phyloP scores from a whole-genome alignment of 2,113 vertebrate species.

The Clarias magur region DNA sequence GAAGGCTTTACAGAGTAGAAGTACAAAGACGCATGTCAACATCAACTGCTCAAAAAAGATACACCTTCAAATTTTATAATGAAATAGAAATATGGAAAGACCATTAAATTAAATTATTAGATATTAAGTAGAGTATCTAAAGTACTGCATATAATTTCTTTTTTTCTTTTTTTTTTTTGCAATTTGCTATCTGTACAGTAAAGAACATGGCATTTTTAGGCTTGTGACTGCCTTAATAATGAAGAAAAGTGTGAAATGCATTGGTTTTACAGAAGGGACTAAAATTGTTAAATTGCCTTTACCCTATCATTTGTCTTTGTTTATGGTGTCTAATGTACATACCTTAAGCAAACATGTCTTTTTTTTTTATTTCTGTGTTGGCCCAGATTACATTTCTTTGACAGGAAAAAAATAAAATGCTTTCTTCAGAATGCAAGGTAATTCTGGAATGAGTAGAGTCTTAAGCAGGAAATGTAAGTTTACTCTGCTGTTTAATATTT shows the following conservation, averaged over 20 bases:
- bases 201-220: neutral
- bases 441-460: neutral
- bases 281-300: conserved; percentile 6
- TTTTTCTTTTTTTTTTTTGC: neutral
- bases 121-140: neutral
- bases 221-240: neutral
- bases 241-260: neutral
- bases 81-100: no score
- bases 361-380: neutral
- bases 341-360: neutral
- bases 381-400: conserved; percentile 5
- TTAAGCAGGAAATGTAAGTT: neutral
- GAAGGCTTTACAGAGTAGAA: no score
- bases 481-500: neutral
- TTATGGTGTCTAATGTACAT: neutral
- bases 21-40: no score
- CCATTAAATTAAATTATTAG: no score
- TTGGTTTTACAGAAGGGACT: conserved; percentile 6
- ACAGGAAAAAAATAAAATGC: neutral
- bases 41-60: no score
- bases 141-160: neutral
- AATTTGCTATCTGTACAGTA: neutral
- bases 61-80: no score
- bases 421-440: neutral
- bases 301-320: neutral